These are phyloP conservation scores for Salpingus planirostris DNA, from an alignment of 2,888 invertebrate genomes.

Conservation along the genomic window DNA sequence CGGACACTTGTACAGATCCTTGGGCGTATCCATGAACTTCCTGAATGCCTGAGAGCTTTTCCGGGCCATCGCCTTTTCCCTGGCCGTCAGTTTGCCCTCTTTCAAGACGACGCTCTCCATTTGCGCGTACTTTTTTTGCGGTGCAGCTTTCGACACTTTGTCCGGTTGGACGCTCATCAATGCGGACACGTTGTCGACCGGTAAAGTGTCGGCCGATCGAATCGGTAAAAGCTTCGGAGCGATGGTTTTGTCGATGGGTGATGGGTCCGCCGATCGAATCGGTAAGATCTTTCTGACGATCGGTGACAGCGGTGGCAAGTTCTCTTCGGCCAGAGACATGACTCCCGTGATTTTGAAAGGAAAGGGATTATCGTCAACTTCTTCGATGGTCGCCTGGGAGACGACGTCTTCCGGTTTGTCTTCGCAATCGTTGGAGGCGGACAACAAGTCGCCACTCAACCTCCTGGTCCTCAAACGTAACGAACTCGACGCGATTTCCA, in stretches of 20 bases:
- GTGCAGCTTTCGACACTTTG: too few species aligned
- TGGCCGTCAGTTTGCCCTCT: conserved; percentile 20
- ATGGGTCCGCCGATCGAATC: background rate
- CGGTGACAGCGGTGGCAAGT: conserved; percentile 7
- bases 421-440: conserved; percentile 30
- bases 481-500: too few species aligned
- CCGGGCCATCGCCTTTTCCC: conserved; percentile 20
- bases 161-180: too few species aligned
- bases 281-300: too few species aligned
- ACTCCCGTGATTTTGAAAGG: conserved; percentile 40
- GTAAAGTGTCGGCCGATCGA: too few species aligned
- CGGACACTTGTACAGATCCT: conserved; percentile 50
- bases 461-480: conserved; percentile 33
- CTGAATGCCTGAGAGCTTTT: conserved; percentile 36
- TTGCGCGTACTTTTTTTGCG: conserved; percentile 3
- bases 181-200: too few species aligned
- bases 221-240: background rate
- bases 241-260: too few species aligned
- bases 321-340: conserved; percentile 26
- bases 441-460: conserved; percentile 44
- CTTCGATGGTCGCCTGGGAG: conserved; percentile 1
- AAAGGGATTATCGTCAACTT: conserved; percentile 35
- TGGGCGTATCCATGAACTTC: conserved; percentile 22
- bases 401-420: conserved; percentile 17
- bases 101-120: conserved; percentile 19